Evolutionary conservation across 2,113 vertebrate species (phyloP).

Genomic region (Alosa alosa): DNA sequence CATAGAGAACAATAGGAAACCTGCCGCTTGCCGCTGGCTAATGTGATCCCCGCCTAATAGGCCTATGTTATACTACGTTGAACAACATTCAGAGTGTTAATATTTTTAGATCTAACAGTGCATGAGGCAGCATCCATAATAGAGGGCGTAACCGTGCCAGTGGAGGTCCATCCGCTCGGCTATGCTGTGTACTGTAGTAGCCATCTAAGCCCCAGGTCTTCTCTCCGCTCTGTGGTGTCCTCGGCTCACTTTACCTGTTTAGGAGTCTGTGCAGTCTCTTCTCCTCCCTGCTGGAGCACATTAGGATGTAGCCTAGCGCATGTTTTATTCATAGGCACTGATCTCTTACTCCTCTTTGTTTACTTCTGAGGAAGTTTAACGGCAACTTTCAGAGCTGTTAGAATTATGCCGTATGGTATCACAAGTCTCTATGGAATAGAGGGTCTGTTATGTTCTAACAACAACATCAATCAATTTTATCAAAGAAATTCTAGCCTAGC

Average conservation of each 20-base stretch:
- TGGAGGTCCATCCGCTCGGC: neutral
- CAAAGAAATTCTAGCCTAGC: no score
- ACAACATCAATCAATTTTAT: no score
- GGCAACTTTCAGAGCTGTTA: neutral
- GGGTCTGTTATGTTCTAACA: neutral
- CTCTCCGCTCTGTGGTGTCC: neutral
- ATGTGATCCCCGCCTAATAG: no score
- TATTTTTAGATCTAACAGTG: neutral
- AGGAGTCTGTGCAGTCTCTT: neutral
- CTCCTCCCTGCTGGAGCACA: neutral
- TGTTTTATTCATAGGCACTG: neutral
- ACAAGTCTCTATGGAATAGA: neutral
- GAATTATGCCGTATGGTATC: neutral
- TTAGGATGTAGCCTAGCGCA: neutral
- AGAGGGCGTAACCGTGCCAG: neutral
- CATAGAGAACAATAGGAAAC: no score
- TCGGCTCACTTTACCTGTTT: neutral
- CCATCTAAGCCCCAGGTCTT: neutral
- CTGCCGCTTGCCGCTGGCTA: no score
- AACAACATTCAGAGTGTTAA: neutral
- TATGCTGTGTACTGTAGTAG: neutral
- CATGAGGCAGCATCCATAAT: neutral
- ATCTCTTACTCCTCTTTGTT: neutral
- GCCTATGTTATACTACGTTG: neutral
- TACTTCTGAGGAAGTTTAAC: neutral